Conservation (phyloP, 2,113 vertebrate genomes). For the Colinus virginianus region DNA sequence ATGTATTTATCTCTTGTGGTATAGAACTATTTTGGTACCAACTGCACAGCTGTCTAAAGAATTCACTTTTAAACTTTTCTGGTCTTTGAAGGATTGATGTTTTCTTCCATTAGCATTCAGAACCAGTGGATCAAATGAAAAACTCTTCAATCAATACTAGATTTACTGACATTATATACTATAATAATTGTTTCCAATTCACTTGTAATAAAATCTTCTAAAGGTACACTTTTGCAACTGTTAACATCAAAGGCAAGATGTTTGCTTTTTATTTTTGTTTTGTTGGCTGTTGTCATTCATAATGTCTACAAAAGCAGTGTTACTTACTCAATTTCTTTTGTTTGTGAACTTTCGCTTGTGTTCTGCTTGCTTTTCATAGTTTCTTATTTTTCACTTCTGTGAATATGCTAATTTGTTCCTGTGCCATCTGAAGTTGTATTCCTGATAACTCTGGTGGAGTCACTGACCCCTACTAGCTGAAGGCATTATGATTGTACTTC, state of each 20-base stretch:
- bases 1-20: not conserved
- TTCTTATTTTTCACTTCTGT: not conserved
- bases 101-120: not conserved
- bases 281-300: not conserved
- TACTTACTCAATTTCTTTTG: not conserved
- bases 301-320: not conserved
- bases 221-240: not conserved
- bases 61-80: not conserved
- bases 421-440: not conserved
- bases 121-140: not conserved
- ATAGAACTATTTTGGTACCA: not conserved
- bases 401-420: not conserved
- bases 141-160: not conserved
- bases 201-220: not conserved
- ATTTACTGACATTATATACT: not conserved
- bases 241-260: not conserved
- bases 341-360: not conserved
- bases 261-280: constrained; percentile 14
- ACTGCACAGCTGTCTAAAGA: not conserved
- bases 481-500: not conserved
- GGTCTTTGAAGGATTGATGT: not conserved
- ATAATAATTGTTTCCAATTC: not conserved
- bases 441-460: not conserved
- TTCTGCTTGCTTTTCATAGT: constrained; percentile 6
- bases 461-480: not conserved